Base-by-base conservation (phyloP, 2,888 invertebrate species). In the Julus scandinavius region DNA sequence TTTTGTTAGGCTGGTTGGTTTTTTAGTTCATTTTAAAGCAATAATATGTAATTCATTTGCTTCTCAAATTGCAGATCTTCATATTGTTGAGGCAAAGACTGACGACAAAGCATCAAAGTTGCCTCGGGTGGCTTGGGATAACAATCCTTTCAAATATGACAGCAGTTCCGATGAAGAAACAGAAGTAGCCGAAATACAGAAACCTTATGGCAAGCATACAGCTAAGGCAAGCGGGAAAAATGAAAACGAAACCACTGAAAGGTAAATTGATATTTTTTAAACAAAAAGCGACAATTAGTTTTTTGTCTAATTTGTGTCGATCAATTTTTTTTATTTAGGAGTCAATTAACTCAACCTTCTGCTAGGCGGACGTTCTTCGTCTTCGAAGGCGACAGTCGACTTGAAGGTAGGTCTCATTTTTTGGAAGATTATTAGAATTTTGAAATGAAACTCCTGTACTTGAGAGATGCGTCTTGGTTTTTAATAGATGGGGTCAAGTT, bases 91-190 rank as follows among this genome's bases (percentile, higher is more conserved):
- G 1, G 50, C 15, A 2, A 50, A 85, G 6, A n/a, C 41, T 1
- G 11, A 85, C n/a, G 50, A 45, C 2, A 29, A 85, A n/a, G 45
- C 50, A 49, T 17, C 20, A 11, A 85, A 49, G 13, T 85, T 50
- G 85, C 49, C 85, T 29, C 88, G 88, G 4, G 29, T 54, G 45
- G 85, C 38, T 41, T 88, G 88, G 88, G 88, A 50, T n/a, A 49
- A 5, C n/a, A 88, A 88, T 50, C 88, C 88, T 0, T 88, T 88
- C 83, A 80, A 85, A 20, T 88, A 88, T n/a, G 88, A 88, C 54
- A 87, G 87, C 83, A 84, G 49, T 63, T 45, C 58, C 29, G 86
- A 58, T 17, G 88, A 88, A 50, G 88, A 86, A n/a, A n/a, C n/a
- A n/a, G 88, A 54, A 2, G 88, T 87, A 29, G 38, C 38, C 17